phyloP scores from a whole-genome alignment of 2,113 vertebrate species.

The Tringa solitaria region DNA sequence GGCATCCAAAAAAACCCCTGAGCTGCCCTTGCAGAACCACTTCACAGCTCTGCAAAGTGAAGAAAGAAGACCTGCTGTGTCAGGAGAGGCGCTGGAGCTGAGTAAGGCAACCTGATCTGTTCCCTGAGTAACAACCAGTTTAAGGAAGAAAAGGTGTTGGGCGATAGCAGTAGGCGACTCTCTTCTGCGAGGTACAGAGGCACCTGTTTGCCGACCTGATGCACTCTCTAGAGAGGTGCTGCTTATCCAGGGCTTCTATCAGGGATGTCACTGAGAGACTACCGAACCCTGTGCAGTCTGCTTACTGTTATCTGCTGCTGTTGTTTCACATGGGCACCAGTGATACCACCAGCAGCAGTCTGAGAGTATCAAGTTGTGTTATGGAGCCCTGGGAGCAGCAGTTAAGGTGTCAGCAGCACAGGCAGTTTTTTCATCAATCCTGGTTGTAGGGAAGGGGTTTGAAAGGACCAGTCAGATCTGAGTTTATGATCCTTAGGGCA shows the following conservation, averaged over 20 bases:
- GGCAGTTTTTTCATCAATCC: not conserved
- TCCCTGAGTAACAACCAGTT: not conserved
- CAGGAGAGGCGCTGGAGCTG: not conserved
- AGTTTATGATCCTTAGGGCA: no score
- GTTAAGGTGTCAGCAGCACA: not conserved
- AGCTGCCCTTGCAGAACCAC: not conserved
- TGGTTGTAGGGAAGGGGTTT: no score
- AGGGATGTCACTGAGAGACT: not conserved
- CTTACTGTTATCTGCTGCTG: not conserved
- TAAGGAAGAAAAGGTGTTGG: not conserved
- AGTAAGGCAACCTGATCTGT: not conserved
- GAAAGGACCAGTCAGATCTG: no score
- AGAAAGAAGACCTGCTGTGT: not conserved
- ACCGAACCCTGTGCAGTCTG: not conserved
- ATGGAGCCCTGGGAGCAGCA: not conserved
- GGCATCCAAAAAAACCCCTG: not conserved
- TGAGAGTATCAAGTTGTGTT: not conserved
- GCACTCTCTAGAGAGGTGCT: not conserved
- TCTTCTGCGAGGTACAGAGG: not conserved
- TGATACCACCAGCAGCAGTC: not conserved
- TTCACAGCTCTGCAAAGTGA: not conserved
- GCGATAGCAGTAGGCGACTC: not conserved
- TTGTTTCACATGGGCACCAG: not conserved
- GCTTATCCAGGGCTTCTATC: not conserved
- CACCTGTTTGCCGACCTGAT: not conserved